Percentiles rank a stretch among this genome's conserved stretches.
Conservation (phyloP, 1,140 invertebrate species). For the Latrodectus geometricus region DNA sequence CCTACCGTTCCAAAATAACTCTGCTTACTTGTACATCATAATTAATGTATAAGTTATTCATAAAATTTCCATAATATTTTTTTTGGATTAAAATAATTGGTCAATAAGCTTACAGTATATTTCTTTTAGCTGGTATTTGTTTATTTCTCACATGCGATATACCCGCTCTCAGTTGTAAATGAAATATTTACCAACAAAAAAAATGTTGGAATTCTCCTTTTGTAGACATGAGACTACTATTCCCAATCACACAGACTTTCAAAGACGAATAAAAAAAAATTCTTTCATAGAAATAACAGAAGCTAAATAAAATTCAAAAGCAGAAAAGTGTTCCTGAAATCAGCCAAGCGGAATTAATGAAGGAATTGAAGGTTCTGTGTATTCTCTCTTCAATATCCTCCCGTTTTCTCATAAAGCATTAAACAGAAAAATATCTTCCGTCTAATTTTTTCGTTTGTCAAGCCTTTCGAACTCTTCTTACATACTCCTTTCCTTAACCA, state of each 20-base stretch:
- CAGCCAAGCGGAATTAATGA: conserved; percentile 54
- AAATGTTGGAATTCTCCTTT: too few relatives aligned
- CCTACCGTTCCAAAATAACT: too few relatives aligned
- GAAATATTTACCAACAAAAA: too few relatives aligned
- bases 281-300: not conserved
- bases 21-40: too few relatives aligned
- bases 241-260: conserved; percentile 1
- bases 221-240: too few relatives aligned
- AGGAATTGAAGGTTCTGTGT: conserved; percentile 45
- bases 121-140: too few relatives aligned
- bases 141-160: too few relatives aligned
- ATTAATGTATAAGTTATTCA: too few relatives aligned
- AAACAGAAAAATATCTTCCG: not conserved
- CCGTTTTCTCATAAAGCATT: conserved; percentile 28
- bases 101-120: too few relatives aligned
- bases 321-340: conserved; percentile 32
- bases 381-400: conserved; percentile 29
- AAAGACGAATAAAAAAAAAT: conserved; percentile 12
- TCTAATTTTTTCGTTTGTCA: not conserved
- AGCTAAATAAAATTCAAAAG: conserved; percentile 33
- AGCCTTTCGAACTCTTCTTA: not conserved
- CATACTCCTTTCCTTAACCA: not conserved
- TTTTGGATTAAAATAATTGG: too few relatives aligned
- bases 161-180: too few relatives aligned
- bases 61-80: too few relatives aligned